phyloP scores from a whole-genome alignment of 2,797 vertebrate genomes.

The Decapterus maruadsi region DNA sequence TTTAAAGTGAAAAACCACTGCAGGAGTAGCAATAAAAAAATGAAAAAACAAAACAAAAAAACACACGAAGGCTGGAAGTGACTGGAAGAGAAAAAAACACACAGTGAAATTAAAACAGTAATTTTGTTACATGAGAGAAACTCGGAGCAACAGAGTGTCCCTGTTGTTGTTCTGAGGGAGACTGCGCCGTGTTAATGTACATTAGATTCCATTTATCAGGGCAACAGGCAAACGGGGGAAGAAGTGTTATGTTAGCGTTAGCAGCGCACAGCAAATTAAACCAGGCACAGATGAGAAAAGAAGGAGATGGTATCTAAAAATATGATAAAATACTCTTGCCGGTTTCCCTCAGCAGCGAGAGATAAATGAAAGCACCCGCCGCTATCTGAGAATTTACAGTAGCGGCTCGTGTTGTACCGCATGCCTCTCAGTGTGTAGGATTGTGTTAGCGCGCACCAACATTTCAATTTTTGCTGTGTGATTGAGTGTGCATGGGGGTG shows the following conservation, averaged over 20 bases:
- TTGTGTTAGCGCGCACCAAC: conserved; percentile 7
- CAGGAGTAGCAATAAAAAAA: not conserved
- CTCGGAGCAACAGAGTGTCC: not conserved
- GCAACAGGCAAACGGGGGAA: not conserved
- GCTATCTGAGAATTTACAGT: conserved; percentile 22
- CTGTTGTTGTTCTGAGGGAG: not conserved
- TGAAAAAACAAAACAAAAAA: too few species aligned
- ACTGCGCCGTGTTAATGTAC: conserved; percentile 1
- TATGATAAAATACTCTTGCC: not conserved
- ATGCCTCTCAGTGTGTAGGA: not conserved
- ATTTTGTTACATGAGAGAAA: conserved; percentile 8
- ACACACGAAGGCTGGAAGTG: not conserved
- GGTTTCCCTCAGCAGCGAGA: not conserved
- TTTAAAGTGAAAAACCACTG: conserved; percentile 7
- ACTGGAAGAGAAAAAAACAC: not conserved
- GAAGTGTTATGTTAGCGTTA: conserved; percentile 8
- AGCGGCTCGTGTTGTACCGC: conserved; percentile 2
- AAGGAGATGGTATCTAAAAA: not conserved
- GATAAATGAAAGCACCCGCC: not conserved
- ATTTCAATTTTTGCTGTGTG: not conserved
- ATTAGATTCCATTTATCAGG: not conserved
- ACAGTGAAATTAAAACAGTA: not conserved
- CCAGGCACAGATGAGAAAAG: not conserved
- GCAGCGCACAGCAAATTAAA: conserved; percentile 23
- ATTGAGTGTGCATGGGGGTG: not conserved